Conservation (phyloP, 2,888 invertebrate genomes). For the Lycaena phlaeas region DNA sequence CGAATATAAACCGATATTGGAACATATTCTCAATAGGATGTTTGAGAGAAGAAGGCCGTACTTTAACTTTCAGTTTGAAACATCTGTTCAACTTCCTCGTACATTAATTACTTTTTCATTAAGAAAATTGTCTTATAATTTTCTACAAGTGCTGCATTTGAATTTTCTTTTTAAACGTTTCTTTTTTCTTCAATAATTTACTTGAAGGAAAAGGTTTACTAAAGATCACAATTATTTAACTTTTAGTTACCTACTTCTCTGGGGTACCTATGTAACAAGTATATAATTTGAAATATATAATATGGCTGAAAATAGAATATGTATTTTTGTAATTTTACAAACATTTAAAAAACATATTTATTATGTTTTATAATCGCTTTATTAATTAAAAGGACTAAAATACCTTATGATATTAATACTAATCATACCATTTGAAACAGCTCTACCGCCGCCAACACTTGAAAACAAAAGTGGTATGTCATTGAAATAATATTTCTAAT, state of each 20-base stretch:
- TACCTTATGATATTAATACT: too few species aligned
- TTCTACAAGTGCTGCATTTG: slow-evolving; percentile 1
- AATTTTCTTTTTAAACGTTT: not conserved
- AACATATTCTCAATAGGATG: slow-evolving; percentile 2
- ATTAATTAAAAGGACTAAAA: too few species aligned
- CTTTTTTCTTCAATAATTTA: not conserved
- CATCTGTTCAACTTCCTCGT: not conserved
- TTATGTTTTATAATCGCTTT: too few species aligned
- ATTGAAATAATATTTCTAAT: slow-evolving; percentile 4
- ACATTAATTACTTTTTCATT: slow-evolving; percentile 6
- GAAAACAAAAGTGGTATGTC: slow-evolving; percentile 58
- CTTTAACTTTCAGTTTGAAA: not conserved
- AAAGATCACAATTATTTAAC: too few species aligned
- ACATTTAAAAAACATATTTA: too few species aligned
- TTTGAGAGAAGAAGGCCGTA: not conserved
- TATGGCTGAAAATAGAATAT: too few species aligned
- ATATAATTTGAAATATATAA: too few species aligned
- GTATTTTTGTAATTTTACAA: too few species aligned
- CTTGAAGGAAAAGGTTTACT: too few species aligned
- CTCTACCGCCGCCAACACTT: slow-evolving; percentile 53
- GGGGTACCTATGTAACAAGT: too few species aligned
- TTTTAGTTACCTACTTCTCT: too few species aligned
- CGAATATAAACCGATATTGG: slow-evolving; percentile 2
- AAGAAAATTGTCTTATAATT: slow-evolving; percentile 5
- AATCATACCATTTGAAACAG: too few species aligned